Evolutionary conservation across 2,888 invertebrate species (phyloP), one percentile per base, ranked within the genome.

Genomic region (Drosophila kanekoi): DNA sequence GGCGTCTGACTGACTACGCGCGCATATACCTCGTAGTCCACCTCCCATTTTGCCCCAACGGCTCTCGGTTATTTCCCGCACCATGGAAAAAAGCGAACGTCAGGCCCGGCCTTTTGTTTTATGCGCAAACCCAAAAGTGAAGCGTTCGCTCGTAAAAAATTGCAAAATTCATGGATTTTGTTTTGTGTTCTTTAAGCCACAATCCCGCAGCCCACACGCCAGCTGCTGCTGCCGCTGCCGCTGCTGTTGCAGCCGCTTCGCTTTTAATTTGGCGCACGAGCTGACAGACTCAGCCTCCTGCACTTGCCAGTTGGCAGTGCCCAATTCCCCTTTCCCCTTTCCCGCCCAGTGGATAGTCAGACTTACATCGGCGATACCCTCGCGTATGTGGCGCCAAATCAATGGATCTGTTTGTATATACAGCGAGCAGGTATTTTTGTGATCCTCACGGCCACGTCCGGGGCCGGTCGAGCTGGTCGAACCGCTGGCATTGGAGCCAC

Each of bases 331-430:
- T 1, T 4, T 35, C 33, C 38, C 38, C n/a, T 10, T 13, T 13
- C 20, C 16, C 4, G 4, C 47, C 20, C 18, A 4, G 43, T 33
- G 52, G n/a, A 28, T 43, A 41, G 45, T 33, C 16, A 40, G 45
- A 86, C 91, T 94, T 92, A 97, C 97, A 94, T 97, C 97, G 63
- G 95, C 95, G 89, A 96, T 96, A 65, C 95, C 95, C 89, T 95
- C 96, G 83, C 96, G 94, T 89, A 99, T 97, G 92, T 98, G 98
- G 90, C 96, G 95, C 98, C 99, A 99, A 92, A 99, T 96, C 81
- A 98, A 95, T 79, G 99, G 99, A 94, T 99, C 99, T 20, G 99
- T 99, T 93, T 99, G 98, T 93, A 99, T 97, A 93, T 96, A 99
- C 77, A 99, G 94, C 60, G 98, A 97, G 93, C 99, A 99, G 63